Evolutionary conservation across 1,140 invertebrate genomes (phyloP).

Genomic region (Micrasema minimum): DNA sequence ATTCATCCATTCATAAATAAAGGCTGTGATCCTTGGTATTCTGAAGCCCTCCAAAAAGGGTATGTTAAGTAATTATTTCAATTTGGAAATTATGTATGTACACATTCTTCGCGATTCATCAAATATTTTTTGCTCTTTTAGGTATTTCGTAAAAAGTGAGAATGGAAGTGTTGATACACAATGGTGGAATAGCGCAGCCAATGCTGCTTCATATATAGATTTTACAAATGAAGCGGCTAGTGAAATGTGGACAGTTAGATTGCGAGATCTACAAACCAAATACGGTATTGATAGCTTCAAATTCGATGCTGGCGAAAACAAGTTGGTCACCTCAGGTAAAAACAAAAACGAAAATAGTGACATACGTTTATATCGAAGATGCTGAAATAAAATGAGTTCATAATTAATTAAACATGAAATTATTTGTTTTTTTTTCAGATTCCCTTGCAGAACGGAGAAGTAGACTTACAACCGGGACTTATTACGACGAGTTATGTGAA

Average conservation of each 20-base stretch:
- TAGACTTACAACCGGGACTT: constrained; percentile 60
- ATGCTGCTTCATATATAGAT: constrained; percentile 71
- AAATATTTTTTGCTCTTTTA: constrained; percentile 42
- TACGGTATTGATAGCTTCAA: constrained; percentile 84
- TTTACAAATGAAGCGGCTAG: constrained; percentile 77
- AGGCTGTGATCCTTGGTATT: constrained; percentile 71
- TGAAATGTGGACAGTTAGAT: constrained; percentile 74
- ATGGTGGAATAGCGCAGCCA: constrained; percentile 82
- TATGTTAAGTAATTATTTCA: no score
- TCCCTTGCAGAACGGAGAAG: constrained; percentile 59
- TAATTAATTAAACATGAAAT: no score
- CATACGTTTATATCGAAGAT: no score
- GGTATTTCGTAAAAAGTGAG: constrained; percentile 68
- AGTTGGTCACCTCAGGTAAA: constrained; percentile 69
- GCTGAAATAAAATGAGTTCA: no score
- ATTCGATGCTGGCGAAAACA: constrained; percentile 87
- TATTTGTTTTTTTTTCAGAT: constrained; percentile 59
- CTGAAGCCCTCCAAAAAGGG: constrained; percentile 64
- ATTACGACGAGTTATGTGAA: constrained; percentile 61
- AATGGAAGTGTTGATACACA: constrained; percentile 67
- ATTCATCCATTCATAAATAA: constrained; percentile 87
- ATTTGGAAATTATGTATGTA: no score
- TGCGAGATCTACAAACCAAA: constrained; percentile 67
- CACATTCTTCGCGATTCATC: no score
- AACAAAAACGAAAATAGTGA: no score